Base-by-base conservation (phyloP, 2,113 vertebrate species). In the Planiliza haematocheilus region DNA sequence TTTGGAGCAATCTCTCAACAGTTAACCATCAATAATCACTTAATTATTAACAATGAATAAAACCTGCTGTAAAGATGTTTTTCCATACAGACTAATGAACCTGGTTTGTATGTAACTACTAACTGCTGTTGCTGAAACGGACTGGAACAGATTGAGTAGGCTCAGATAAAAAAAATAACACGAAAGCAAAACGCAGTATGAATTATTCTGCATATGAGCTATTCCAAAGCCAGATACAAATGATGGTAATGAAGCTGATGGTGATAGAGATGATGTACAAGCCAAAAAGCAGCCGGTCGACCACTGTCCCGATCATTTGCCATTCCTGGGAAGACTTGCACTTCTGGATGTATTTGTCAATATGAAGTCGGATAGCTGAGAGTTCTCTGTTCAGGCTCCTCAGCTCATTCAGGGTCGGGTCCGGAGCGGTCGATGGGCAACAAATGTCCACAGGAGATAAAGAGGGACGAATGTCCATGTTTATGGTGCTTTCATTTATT, bases 221-320 rank as follows among this genome's bases (percentile, higher is more conserved):
- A 3, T 10, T 73, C 59, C 37, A 37, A 36, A 16, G 24, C 91
- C 91, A 92, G 67, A 94, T 73, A 1, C 59, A 12, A 2, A 72
- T 56, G 39, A 93, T 90, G 66, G 81, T 77, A 64, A 91, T 60
- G 62, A 90, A 88, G 79, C 90, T 92, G 57, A 71, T 50, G 0
- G 10, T 1, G 10, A 93, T 82, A 77, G 93, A 93, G 70, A 91
- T 0, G 3, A 82, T 24, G 59, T 94, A 93, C 17, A 88, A 12
- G 43, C 50, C 16, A 2, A 93, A 91, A 39, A 94, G 82, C 17
- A 92, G 41, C 0, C 91, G 85, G 52, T 93, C 92, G 0, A 93
- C 63, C 45, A 93, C 84, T 4, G 73, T 52, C 20, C 88, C 84
- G 0, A 91, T 74, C 86, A 76, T 84, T 20, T 73, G 36, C 89